Evolutionary conservation across 2,888 invertebrate species (phyloP).

Genomic region (Phyllotreta striolata): DNA sequence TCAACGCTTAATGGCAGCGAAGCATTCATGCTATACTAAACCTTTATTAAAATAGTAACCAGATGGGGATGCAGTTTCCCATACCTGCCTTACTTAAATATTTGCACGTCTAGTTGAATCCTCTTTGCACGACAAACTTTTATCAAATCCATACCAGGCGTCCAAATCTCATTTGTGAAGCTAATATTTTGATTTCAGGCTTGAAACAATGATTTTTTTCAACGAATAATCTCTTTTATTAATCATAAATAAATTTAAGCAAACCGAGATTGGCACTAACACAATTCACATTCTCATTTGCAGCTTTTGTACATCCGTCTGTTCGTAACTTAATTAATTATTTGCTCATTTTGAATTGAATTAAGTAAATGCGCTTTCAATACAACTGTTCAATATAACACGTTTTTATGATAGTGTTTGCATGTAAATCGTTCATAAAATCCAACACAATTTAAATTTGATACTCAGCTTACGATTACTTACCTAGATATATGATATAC

Average conservation of each 20-base stretch:
- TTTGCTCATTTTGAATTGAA: no score
- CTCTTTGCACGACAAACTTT: constrained; percentile 9
- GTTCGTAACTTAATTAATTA: no score
- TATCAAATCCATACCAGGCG: constrained; percentile 4
- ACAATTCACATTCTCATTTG: no score
- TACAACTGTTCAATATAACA: background rate
- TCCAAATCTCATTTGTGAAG: background rate
- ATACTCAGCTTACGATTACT: background rate
- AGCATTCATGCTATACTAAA: no score
- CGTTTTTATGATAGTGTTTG: background rate
- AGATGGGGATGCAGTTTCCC: background rate
- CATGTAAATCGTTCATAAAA: background rate
- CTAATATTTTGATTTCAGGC: constrained; percentile 5
- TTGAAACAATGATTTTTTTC: no score
- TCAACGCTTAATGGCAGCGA: no score
- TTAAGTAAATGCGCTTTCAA: background rate
- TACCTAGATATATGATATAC: constrained; percentile 6
- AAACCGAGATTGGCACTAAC: no score
- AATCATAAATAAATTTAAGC: no score
- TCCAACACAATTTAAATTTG: background rate
- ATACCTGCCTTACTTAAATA: constrained; percentile 11
- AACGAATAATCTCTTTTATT: no score
- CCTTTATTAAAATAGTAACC: constrained; percentile 8
- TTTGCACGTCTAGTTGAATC: constrained; percentile 2
- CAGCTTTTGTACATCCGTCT: no score